A percentile compares a stretch with the other conserved stretches of the same genome.
These are phyloP conservation scores for Imbricaverruca yamaguchii DNA, from an alignment of 2,888 invertebrate species.

Conservation along the genomic window DNA sequence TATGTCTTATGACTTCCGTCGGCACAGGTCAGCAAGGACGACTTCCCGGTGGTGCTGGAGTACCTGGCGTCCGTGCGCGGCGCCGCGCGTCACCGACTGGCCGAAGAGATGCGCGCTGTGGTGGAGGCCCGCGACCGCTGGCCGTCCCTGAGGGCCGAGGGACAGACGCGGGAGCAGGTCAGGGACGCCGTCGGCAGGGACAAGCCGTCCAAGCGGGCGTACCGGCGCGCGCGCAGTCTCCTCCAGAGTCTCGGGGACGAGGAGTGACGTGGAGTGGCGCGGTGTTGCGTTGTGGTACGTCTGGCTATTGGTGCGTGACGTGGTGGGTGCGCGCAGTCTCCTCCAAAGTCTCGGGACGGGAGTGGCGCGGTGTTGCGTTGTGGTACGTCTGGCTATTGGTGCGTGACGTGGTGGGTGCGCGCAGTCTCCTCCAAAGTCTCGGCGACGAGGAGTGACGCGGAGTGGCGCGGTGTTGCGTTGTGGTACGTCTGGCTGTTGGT, in stretches of 20 bases:
- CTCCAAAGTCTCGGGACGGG: not conserved
- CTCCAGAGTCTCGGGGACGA: not conserved
- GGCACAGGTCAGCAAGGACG: not conserved
- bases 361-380: not conserved
- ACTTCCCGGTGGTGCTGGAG: constrained; percentile 11
- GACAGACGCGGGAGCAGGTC: not conserved
- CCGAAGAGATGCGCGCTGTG: not conserved
- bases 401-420: no score
- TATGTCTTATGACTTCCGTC: no score
- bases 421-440: not conserved
- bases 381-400: not conserved
- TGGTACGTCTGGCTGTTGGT: not conserved
- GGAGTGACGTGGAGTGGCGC: not conserved
- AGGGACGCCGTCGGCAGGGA: not conserved
- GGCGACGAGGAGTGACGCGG: not conserved
- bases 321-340: not conserved
- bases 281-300: no score
- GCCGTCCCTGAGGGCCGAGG: constrained; percentile 6
- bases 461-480: no score
- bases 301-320: not conserved
- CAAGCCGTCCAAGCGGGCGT: constrained; percentile 1
- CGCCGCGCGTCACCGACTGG: not conserved
- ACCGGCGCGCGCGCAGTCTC: not conserved
- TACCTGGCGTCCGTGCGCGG: constrained; percentile 2
- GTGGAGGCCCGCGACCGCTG: constrained; percentile 14